Base-by-base conservation (phyloP, 2,113 vertebrate genomes). In the Rhinichthys klamathensis region DNA sequence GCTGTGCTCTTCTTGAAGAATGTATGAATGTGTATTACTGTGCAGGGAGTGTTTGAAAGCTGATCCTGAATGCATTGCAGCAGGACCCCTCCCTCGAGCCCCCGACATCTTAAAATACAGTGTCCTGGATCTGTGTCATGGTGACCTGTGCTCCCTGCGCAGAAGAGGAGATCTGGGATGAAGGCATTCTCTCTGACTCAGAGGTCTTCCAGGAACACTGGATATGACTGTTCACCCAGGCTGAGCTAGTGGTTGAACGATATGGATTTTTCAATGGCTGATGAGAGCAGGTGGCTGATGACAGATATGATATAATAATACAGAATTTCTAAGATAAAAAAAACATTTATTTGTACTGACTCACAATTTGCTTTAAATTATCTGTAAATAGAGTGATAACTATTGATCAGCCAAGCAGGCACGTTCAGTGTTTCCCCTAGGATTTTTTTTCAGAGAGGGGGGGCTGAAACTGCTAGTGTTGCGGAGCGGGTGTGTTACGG, bases 91-190 rank as follows among this genome's bases (percentile, higher is more conserved):
- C 73, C 73, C 44, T 18, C 13, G 3, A 54, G 25, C n/a, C 77
- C 78, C 78, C 38, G 60, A 27, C 60, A 65, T 65, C 78, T 16
- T 65, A 80, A 80, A 80, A 80, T 80, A 80, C 78, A 65, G 78
- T 11, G 38, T 23, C 38, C 35, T 80, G n/a, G 38, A 65, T 80
- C 35, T 80, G 38, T 80, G 78, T 65, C 78, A 80, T 30, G 35
- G 46, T 80, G 35, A 46, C 21, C 30, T 60, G 10, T 79, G 56
- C 23, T 58, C 56, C 44, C 72, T 75, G 72, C 49, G 56, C 77
- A 61, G 54, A 16, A 44, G 58, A 30, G n/a, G 23, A 46, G 60
- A 80, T 65, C 58, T 21, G 58, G 58, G 58, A 44, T 80, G 56
- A 79, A 61, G 35, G 56, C 6, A 41, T 61, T 80, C 56, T 25